phyloP scores from a whole-genome alignment of 2,113 vertebrate species.

The Osmerus mordax region DNA sequence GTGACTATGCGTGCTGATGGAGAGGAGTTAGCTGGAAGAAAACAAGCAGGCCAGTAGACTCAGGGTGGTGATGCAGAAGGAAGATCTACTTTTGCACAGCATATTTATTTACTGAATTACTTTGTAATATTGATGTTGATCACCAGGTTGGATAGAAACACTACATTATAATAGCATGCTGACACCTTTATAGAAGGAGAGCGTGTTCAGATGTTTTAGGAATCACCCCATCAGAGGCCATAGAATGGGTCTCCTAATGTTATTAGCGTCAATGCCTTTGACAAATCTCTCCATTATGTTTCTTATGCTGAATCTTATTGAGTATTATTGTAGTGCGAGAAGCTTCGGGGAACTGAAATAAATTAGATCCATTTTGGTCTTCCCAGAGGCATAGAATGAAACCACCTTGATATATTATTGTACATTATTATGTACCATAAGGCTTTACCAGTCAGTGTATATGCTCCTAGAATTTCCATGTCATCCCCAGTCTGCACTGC shows the following conservation, averaged over 20 bases:
- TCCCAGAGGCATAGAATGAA: conserved; percentile 62
- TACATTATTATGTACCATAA: conserved; percentile 24
- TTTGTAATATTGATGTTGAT: too few relatives aligned
- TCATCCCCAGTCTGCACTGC: neutral
- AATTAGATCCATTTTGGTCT: conserved; percentile 66
- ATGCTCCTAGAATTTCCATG: too few relatives aligned
- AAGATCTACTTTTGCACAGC: too few relatives aligned
- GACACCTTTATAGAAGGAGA: neutral
- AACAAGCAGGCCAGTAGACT: neutral
- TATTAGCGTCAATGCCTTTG: conserved; percentile 61
- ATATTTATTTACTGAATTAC: too few relatives aligned
- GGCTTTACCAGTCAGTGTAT: neutral
- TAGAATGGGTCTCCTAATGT: conserved; percentile 49
- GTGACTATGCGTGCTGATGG: conserved; percentile 67
- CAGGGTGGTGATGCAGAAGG: neutral
- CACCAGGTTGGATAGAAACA: too few relatives aligned
- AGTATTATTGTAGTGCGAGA: conserved; percentile 50
- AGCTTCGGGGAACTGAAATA: conserved; percentile 63
- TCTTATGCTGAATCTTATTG: conserved; percentile 64
- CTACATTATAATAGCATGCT: too few relatives aligned
- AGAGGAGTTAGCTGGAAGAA: conserved; percentile 59
- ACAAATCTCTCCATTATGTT: conserved; percentile 65
- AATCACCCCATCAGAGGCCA: conserved; percentile 44
- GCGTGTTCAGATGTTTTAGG: conserved; percentile 7
- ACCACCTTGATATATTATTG: conserved; percentile 38